Percentiles rank a stretch among this genome's conserved stretches.
Conservation (phyloP, 2,113 vertebrate genomes). For the Cavia porcellus region DNA sequence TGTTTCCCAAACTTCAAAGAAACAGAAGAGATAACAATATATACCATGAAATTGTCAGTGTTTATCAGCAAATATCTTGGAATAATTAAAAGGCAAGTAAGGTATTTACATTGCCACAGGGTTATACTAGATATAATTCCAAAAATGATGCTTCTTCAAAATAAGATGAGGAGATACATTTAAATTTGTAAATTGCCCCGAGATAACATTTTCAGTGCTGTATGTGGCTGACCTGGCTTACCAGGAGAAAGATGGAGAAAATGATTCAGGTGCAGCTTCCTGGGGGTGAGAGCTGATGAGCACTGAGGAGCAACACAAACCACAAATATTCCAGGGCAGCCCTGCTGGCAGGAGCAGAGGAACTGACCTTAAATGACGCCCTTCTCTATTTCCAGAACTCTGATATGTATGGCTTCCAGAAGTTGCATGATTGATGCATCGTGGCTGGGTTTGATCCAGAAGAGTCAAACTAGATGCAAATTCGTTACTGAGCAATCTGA, state of each 20-base stretch:
- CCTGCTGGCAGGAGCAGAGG: neutral
- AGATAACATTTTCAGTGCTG: neutral
- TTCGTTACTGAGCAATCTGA: neutral
- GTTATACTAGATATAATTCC: neutral
- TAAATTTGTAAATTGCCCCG: neutral
- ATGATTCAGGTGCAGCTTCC: neutral
- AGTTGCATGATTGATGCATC: neutral
- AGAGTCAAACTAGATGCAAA: neutral
- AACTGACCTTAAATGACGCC: neutral
- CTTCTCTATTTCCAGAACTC: neutral
- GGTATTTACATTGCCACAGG: neutral
- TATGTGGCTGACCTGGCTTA: neutral
- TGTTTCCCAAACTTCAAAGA: neutral
- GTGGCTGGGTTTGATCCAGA: neutral
- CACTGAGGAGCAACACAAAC: neutral
- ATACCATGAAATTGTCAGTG: neutral
- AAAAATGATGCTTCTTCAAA: neutral
- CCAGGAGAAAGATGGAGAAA: neutral
- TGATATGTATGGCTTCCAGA: neutral
- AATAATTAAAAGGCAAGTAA: neutral
- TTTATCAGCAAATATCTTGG: neutral
- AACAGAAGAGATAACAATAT: neutral
- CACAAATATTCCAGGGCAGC: neutral
- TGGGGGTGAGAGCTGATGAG: neutral
- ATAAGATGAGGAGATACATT: neutral